A percentile compares a stretch with the other conserved stretches of the same genome.
Evolutionary conservation across 2,888 invertebrate species (phyloP).

Genomic region (Drosophila sordidula): DNA sequence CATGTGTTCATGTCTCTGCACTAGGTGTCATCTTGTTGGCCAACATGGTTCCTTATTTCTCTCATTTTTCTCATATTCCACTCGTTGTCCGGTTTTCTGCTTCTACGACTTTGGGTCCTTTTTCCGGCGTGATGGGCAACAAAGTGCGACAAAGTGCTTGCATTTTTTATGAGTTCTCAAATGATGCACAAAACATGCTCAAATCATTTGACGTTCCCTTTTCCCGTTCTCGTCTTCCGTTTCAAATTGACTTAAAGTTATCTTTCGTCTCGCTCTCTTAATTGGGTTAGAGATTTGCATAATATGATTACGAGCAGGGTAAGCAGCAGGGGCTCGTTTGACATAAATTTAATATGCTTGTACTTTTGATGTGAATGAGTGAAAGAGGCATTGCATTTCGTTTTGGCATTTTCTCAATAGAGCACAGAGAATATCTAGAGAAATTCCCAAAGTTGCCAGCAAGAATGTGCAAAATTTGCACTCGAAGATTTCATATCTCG

Average conservation of each 20-base stretch:
- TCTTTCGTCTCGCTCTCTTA: conserved; percentile 26
- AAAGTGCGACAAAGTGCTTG: conserved; percentile 63
- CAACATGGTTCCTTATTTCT: conserved; percentile 37
- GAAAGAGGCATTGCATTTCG: conserved; percentile 30
- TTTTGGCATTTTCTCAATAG: conserved; percentile 30
- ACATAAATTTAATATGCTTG: conserved; percentile 52
- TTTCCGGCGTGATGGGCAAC: conserved; percentile 27
- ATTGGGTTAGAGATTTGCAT: conserved; percentile 58
- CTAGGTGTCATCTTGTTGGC: conserved; percentile 70
- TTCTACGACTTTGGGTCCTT: neutral
- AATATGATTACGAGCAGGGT: conserved; percentile 47
- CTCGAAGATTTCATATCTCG: conserved; percentile 71
- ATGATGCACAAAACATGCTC: conserved; percentile 57
- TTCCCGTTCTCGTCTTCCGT: neutral
- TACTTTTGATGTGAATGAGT: conserved; percentile 19
- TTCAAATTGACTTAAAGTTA: conserved; percentile 56
- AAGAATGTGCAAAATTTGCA: conserved; percentile 73
- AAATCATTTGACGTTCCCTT: conserved; percentile 34
- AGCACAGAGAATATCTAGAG: conserved; percentile 23
- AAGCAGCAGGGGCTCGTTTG: conserved; percentile 8
- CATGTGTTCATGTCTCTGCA: conserved; percentile 67
- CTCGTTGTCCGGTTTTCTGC: conserved; percentile 21
- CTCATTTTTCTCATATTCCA: conserved; percentile 25
- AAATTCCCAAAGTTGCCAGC: conserved; percentile 60
- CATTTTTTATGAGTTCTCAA: conserved; percentile 62